Conservation (phyloP, 2,113 vertebrate species). For the Scalopus aquaticus region DNA sequence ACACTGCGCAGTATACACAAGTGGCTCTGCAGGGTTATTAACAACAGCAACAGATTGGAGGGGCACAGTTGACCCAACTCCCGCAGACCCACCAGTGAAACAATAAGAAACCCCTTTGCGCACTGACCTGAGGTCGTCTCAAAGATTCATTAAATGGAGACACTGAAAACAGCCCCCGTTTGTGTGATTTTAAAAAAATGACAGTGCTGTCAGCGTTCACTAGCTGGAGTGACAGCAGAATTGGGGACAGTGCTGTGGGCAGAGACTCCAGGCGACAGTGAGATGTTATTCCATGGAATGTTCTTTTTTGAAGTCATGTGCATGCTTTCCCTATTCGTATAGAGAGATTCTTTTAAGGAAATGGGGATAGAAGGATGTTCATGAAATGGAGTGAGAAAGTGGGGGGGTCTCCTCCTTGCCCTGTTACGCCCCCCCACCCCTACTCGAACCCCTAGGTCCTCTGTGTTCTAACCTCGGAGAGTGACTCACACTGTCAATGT, state of each 20-base stretch:
- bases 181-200: background rate
- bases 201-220: accelerated
- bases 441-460: background rate
- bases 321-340: background rate
- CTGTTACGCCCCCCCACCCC: background rate
- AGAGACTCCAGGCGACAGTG: background rate
- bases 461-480: background rate
- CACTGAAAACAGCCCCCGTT: background rate
- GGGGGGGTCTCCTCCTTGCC: background rate
- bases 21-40: background rate
- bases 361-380: background rate
- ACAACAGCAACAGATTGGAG: background rate
- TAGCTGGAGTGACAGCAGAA: background rate
- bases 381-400: background rate
- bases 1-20: background rate
- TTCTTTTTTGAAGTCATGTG: background rate
- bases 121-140: background rate
- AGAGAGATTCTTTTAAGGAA: background rate
- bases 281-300: background rate
- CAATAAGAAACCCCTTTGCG: background rate
- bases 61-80: background rate
- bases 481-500: background rate
- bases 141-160: background rate
- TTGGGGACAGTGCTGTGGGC: too few relatives aligned
- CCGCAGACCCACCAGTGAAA: background rate